Evolutionary conservation across 2,113 vertebrate species (phyloP), one percentile per base, ranked within the genome.

Genomic region (Thamnophis sirtalis): DNA sequence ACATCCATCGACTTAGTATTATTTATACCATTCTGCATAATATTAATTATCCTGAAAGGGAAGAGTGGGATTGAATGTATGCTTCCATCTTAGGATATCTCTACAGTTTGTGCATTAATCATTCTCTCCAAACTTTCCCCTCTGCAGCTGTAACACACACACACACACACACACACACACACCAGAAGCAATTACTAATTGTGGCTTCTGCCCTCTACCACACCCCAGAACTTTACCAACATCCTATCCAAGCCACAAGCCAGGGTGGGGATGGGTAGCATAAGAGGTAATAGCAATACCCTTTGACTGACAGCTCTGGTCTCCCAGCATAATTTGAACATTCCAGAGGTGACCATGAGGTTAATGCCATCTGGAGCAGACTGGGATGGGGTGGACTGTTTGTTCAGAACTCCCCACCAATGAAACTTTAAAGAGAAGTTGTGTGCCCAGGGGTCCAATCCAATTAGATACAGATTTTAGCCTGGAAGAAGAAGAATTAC

Each of bases 401-500:
- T 73, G 91, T 60, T 85, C 84, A 84, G 87, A 60, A 21, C 84
- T 53, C 21, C 28, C 58, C 2, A 68, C 19, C 5, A 84, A 0
- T 0, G 89, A 60, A 89, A 51, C 55, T 89, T 92, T 93, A 1
- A n/a, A 28, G 85, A 91, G 9, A 53, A 48, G 38, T 92, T 8
- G 58, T 28, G 87, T 88, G 53, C 4, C 53, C 0, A 0, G 15
- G 92, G 84, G 84, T 92, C 90, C 91, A 87, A 51, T 54, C 88
- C 91, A 84, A 93, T 92, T 87, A 92, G 84, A 87, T 84, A 87
- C 87, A 68, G 43, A 56, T 90, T 89, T 28, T 91, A 87, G 90
- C 19, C 38, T 87, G 33, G 90, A 24, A 88, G 28, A 17, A 56
- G 28, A 63, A 63, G 63, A 68, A 68, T 68, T 68, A 33, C 38